Conservation (phyloP, 2,888 invertebrate genomes). For the Aromia moschata region DNA sequence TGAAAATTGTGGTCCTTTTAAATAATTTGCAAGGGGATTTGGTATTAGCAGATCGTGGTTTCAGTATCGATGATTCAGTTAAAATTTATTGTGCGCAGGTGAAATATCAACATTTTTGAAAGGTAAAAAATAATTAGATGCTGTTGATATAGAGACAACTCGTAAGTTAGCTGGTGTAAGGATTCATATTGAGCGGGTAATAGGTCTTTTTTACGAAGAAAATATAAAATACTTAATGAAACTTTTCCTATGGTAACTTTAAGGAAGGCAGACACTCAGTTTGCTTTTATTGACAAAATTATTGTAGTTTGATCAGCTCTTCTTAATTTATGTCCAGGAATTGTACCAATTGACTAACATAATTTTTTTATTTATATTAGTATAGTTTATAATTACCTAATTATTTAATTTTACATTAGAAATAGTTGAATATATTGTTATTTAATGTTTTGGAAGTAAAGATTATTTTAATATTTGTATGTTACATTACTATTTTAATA, state of each 20-base stretch:
- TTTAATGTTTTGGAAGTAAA: too few relatives aligned
- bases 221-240: constrained; percentile 11
- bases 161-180: constrained; percentile 15
- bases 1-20: constrained; percentile 21
- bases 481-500: too few relatives aligned
- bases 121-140: constrained; percentile 12
- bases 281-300: constrained; percentile 13
- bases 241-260: constrained; percentile 8
- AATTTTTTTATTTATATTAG: too few relatives aligned
- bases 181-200: constrained; percentile 17
- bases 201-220: constrained; percentile 2
- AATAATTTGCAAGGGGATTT: constrained; percentile 19
- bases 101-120: constrained; percentile 18
- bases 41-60: constrained; percentile 23
- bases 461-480: too few relatives aligned
- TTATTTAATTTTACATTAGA: too few relatives aligned
- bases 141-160: constrained; percentile 9
- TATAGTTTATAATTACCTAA: too few relatives aligned
- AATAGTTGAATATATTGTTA: too few relatives aligned
- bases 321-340: too few relatives aligned
- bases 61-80: constrained; percentile 19
- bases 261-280: background rate
- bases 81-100: constrained; percentile 8
- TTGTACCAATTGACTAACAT: too few relatives aligned
- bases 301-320: constrained; percentile 11